phyloP scores from a whole-genome alignment of 2,113 vertebrate genomes.

The Gallinago jamesoni region DNA sequence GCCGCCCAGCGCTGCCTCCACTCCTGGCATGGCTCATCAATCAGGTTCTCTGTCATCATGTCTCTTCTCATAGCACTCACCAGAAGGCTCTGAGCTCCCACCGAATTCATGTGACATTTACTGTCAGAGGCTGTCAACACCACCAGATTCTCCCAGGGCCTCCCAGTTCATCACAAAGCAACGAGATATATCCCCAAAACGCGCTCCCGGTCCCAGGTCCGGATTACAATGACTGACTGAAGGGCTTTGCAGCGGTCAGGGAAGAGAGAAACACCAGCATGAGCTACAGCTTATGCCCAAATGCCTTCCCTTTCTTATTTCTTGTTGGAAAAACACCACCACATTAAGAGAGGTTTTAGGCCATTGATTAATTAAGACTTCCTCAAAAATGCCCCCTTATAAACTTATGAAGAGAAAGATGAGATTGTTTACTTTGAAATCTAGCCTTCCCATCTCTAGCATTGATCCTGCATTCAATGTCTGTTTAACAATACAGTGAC shows the following conservation, averaged over 20 bases:
- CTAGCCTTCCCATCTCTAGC: background rate
- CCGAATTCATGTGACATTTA: slow-evolving; percentile 55
- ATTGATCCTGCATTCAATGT: slow-evolving; percentile 9
- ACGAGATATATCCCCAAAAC: slow-evolving; percentile 9
- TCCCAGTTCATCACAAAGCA: slow-evolving; percentile 50
- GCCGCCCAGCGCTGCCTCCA: background rate
- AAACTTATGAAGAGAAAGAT: background rate
- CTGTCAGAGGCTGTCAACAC: slow-evolving; percentile 70
- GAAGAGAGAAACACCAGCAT: background rate
- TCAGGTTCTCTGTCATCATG: slow-evolving; percentile 57
- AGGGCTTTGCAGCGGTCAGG: background rate
- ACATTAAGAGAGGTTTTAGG: background rate
- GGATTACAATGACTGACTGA: slow-evolving; percentile 29
- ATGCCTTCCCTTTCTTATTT: background rate
- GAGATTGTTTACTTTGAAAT: background rate
- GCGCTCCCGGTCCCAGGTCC: background rate
- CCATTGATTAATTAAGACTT: background rate
- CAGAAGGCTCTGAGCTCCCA: slow-evolving; percentile 55
- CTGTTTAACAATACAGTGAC: background rate
- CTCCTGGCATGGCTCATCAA: slow-evolving; percentile 62
- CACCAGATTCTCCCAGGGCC: slow-evolving; percentile 61
- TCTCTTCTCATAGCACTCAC: slow-evolving; percentile 68
- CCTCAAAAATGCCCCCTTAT: background rate
- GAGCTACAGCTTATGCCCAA: background rate
- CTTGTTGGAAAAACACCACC: background rate